phyloP scores from a whole-genome alignment of 2,113 vertebrate species.

The Tamias sibiricus region DNA sequence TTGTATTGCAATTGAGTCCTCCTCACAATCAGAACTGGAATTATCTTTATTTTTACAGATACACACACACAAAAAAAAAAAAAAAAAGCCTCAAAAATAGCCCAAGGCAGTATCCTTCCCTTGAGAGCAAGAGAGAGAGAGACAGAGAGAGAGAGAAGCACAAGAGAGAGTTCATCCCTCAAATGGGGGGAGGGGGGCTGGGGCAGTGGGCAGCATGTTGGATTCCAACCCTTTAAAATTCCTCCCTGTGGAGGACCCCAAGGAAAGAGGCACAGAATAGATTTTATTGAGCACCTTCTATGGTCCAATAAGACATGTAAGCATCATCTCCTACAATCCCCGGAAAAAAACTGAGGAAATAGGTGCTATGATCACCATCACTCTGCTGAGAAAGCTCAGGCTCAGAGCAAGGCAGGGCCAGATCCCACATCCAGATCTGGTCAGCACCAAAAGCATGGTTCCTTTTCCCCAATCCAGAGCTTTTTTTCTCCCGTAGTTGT shows the following conservation, averaged over 20 bases:
- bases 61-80: too few relatives aligned
- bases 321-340: not conserved
- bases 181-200: not conserved
- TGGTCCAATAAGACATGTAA: not conserved
- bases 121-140: too few relatives aligned
- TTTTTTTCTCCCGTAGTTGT: not conserved
- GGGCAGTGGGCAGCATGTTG: fast-evolving
- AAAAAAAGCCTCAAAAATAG: conserved; percentile 20
- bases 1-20: not conserved
- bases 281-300: not conserved
- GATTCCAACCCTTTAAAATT: not conserved
- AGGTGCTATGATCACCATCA: not conserved
- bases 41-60: conserved; percentile 31
- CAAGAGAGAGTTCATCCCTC: not conserved
- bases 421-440: not conserved
- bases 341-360: not conserved
- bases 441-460: not conserved
- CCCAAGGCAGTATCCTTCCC: not conserved
- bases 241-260: not conserved
- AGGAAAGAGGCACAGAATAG: not conserved
- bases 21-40: not conserved
- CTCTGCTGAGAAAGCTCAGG: not conserved
- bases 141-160: too few relatives aligned
- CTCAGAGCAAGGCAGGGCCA: not conserved
- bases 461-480: not conserved